Conservation (phyloP, 2,888 invertebrate species). For the Incurvaria masculella region DNA sequence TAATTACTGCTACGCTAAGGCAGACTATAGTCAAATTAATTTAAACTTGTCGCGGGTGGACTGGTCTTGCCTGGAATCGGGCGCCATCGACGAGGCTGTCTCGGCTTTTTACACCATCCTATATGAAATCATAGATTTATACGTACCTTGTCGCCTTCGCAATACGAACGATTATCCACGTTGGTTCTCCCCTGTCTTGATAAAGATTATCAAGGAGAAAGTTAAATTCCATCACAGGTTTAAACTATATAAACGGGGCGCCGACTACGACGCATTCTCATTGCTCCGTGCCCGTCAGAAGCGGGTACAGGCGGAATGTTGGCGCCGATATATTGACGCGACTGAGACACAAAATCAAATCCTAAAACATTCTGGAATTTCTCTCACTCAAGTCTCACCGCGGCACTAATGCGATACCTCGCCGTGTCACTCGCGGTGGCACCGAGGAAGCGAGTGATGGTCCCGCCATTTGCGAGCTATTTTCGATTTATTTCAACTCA, state of each 20-base stretch:
- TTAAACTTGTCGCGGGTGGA: background rate
- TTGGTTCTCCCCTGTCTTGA: conserved; percentile 3
- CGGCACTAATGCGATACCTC: background rate
- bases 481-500: background rate
- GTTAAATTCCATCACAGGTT: conserved; percentile 1
- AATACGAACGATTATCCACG: background rate
- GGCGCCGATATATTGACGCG: background rate
- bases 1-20: background rate
- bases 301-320: background rate
- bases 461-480: background rate
- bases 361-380: background rate
- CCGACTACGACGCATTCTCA: background rate
- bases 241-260: background rate
- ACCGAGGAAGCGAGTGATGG: background rate
- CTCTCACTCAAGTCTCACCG: background rate
- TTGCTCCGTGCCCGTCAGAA: background rate
- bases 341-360: background rate
- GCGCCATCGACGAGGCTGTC: background rate
- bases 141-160: background rate
- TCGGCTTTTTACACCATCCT: background rate
- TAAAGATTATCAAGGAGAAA: conserved; percentile 2
- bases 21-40: background rate
- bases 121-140: background rate
- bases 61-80: background rate
- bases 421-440: background rate